Evolutionary conservation across 2,113 vertebrate species (phyloP).

Genomic region (Lanius collurio): DNA sequence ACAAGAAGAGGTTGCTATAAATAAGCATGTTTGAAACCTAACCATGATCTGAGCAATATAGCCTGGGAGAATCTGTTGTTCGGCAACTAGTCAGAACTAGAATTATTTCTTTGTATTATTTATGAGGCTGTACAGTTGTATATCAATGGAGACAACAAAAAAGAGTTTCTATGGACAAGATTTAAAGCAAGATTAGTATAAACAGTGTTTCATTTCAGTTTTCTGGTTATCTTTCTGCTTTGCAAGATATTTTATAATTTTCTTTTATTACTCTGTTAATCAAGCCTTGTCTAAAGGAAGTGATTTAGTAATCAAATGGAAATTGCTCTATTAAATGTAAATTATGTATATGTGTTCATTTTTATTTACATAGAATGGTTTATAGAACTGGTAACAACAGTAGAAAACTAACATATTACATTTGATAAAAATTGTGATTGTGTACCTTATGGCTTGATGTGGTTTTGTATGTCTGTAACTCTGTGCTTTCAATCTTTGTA

Average conservation of each 20-base stretch:
- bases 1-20: not conserved
- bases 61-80: not conserved
- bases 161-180: not conserved
- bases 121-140: not conserved
- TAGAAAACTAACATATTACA: not conserved
- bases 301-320: not conserved
- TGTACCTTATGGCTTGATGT: not conserved
- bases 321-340: not conserved
- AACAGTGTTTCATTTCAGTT: not conserved
- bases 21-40: conserved; percentile 16
- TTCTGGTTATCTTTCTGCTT: not conserved
- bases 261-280: not conserved
- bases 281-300: not conserved
- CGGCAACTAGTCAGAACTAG: not conserved
- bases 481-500: not conserved
- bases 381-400: not conserved
- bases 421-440: not conserved
- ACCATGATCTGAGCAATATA: not conserved
- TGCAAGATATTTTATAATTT: not conserved
- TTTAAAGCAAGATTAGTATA: not conserved
- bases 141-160: not conserved
- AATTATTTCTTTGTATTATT: conserved; percentile 2
- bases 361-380: not conserved
- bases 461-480: not conserved
- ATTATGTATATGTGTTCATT: not conserved